These are phyloP conservation scores for Mungos mungo DNA, from an alignment of 2,113 vertebrate genomes.

Conservation along the genomic window DNA sequence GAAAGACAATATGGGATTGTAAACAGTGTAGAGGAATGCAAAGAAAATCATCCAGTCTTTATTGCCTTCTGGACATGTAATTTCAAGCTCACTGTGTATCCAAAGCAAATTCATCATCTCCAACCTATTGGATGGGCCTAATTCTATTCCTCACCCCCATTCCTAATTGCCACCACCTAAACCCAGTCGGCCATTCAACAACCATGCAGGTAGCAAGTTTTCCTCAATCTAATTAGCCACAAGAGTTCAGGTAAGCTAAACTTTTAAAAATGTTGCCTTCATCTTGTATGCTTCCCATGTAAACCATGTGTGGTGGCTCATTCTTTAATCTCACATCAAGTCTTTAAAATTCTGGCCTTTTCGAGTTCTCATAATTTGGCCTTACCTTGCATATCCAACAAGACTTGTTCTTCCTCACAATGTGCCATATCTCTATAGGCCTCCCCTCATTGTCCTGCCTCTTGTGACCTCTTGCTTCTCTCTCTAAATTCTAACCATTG, in stretches of 20 bases:
- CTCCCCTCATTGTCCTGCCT: background rate
- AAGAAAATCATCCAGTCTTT: background rate
- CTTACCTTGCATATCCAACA: background rate
- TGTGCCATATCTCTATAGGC: background rate
- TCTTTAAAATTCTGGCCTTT: background rate
- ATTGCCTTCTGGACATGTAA: background rate
- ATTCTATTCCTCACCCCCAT: background rate
- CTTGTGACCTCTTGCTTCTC: background rate
- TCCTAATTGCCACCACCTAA: background rate
- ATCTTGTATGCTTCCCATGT: background rate
- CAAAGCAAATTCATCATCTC: background rate
- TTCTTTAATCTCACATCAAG: slow-evolving; percentile 5
- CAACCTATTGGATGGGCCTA: background rate
- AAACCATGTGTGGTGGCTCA: background rate
- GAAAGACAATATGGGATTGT: background rate
- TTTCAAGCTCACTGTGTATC: background rate
- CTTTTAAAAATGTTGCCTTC: background rate
- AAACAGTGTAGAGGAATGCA: background rate
- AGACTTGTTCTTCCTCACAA: background rate
- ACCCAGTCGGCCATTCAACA: background rate
- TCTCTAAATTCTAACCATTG: background rate
- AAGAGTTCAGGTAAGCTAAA: background rate
- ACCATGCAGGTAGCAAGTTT: background rate
- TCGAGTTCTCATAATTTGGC: background rate
- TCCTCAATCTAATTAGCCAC: background rate